These are phyloP conservation scores for Progne subis DNA, from an alignment of 2,113 vertebrate species.

Conservation along the genomic window DNA sequence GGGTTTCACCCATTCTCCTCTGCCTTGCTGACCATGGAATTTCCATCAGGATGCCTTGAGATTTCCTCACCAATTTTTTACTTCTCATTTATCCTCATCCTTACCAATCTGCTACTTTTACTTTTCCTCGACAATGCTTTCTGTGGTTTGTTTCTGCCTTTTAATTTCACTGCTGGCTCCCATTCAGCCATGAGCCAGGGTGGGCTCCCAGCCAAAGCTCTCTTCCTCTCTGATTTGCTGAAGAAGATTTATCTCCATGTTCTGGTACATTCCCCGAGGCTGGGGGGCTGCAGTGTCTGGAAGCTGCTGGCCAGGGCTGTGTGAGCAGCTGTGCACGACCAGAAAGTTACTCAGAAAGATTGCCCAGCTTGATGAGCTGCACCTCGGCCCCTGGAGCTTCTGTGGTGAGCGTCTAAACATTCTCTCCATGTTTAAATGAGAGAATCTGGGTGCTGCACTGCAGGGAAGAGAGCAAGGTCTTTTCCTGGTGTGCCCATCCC, in stretches of 20 bases:
- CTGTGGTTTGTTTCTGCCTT: constrained; percentile 23
- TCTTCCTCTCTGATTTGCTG: background rate
- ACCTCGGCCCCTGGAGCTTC: background rate
- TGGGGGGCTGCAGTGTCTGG: background rate
- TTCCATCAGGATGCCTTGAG: background rate
- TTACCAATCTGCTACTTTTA: background rate
- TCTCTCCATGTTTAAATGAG: background rate
- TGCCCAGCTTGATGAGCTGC: background rate
- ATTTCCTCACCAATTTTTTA: background rate
- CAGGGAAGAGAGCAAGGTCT: background rate
- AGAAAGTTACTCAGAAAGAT: constrained; percentile 9
- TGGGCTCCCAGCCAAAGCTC: background rate
- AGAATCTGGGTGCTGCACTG: background rate
- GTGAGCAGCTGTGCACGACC: background rate
- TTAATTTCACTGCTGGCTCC: constrained; percentile 23
- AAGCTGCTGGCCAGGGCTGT: background rate
- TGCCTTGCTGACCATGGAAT: background rate
- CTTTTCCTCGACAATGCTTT: background rate
- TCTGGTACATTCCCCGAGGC: background rate
- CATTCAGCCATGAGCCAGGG: background rate
- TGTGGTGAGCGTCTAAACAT: background rate
- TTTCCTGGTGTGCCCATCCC: rapidly evolving
- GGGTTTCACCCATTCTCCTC: background rate
- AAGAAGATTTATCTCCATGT: background rate
- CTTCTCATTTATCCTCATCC: background rate